Base-by-base conservation (phyloP, 2,113 vertebrate genomes). In the Psophia crepitans region DNA sequence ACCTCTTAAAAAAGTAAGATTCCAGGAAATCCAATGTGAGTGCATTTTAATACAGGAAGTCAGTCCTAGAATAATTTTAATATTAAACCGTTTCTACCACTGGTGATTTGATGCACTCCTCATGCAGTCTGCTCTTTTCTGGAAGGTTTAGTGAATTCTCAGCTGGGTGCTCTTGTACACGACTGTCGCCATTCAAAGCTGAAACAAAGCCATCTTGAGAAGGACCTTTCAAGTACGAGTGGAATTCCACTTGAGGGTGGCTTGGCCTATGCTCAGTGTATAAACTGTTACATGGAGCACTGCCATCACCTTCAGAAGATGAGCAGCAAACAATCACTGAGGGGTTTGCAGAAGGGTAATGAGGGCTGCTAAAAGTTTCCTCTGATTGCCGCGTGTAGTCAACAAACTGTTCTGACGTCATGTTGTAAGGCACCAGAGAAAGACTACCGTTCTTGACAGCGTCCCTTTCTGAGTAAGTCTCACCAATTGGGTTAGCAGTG, bases 191-290 rank as follows among this genome's bases (percentile, higher is more conserved):
- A 80, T 98, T 99, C 97, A 98, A 77, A 37, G 98, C n/a, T 68
- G 98, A 97, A 91, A 98, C 98, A 97, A 98, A 99, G 79, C 98
- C 98, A 91, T 98, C 98, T 96, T 98, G 98, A 69, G 98, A 98
- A 95, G 99, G 98, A 96, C 98, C 99, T 98, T 99, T 99, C 97
- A 99, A 98, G 98, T 99, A 99, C 51, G 99, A 99, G 85, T 99
- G 99, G 97, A 99, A 99, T 96, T 99, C 99, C 91, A 99, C 98
- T 97, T 98, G 99, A 13, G 98, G 97, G 89, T 98, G 98, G 20
- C 77, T 96, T n/a, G 97, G 96, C 89, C 98, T 98, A 56, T 98
- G 99, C 92, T 99, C 98, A 13, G 96, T 68, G 71, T 99, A 99
- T 17, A 98, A 96, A 66, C 96, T 98, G 96, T 97, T 98, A 93